Base-by-base conservation (phyloP, 2,888 invertebrate species). In the Latrodectus elegans region DNA sequence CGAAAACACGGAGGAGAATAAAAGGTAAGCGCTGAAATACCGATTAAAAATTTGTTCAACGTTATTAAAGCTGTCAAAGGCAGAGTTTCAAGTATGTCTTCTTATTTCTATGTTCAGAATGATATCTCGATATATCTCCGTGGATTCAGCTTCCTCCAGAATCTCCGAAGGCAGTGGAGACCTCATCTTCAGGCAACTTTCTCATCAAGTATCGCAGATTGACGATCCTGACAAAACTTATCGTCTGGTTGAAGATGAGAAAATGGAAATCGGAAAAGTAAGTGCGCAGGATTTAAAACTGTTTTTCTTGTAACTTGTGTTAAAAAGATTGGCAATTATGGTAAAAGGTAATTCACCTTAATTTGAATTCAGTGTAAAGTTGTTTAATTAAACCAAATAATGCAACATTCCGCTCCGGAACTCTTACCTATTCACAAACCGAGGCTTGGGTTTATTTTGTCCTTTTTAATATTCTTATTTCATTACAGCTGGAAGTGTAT, bases 211-310 rank as follows among this genome's bases (percentile, higher is more conserved):
- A 22, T 68, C 68, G 14, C 10, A 10, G 17, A 68, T 26, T 14
- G 22, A 22, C 0, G 74, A n/a, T 49, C 22, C 74, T 15, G 74
- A 52, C n/a, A 17, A 17, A 15, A 11, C 60, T 12, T 52, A 38
- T 77, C n/a, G 64, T 52, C 60, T 88, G 8, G 73, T 83, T 52
- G 77, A 88, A 38, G 83, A 77, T 9, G 88, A 88, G 26, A 83
- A 49, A 22, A 88, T 87, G 87, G 87, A 87, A 77, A 74, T 83
- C 38, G 83, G 88, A 14, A 76, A 65, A 15, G 88, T 83, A 73
- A 53, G 81, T 68, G 4, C 38, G 38, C 38, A 38, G 38, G 38
- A 38, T 38, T 38, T 38, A 38, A 38, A 38, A 2, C 38, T 0
- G 4, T 38, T 38, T 38, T 38, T 38, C 4, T 38, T 38, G 6